These are phyloP conservation scores for Empidonax alnorum DNA, from an alignment of 2,113 vertebrate genomes.

Conservation along the genomic window DNA sequence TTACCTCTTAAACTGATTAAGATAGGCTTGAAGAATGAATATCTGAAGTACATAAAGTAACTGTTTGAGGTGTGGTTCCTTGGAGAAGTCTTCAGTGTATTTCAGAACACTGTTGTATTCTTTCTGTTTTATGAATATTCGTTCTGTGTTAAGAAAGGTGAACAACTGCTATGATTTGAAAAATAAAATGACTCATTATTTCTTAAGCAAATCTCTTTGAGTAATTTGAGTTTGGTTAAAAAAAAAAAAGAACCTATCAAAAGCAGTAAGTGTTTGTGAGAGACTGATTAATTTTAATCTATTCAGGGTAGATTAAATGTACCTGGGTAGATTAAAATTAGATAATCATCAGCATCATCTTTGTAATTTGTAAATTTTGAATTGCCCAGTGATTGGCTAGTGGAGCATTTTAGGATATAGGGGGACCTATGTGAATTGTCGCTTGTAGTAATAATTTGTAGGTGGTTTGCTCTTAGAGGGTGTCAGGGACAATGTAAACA, in stretches of 20 bases:
- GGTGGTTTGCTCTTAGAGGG: not conserved
- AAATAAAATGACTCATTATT: not conserved
- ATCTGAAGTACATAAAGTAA: not conserved
- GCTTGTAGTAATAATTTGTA: not conserved
- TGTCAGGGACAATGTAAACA: not conserved
- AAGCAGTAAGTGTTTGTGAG: not conserved
- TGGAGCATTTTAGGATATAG: not conserved
- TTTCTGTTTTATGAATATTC: not conserved
- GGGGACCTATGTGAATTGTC: not conserved
- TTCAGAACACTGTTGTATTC: not conserved
- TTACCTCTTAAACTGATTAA: not conserved
- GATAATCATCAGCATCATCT: slow-evolving; percentile 8
- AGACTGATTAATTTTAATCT: slow-evolving; percentile 37
- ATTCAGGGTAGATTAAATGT: slow-evolving; percentile 19
- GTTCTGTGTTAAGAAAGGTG: not conserved
- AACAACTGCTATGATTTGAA: not conserved
- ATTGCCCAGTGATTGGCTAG: not conserved
- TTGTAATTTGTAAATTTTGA: slow-evolving; percentile 12
- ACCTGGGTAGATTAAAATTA: not conserved
- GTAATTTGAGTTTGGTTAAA: not conserved
- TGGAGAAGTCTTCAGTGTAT: not conserved
- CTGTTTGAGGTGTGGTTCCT: not conserved
- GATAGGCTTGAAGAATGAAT: not conserved
- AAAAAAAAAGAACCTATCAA: not conserved
- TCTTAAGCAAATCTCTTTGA: not conserved